Evolutionary conservation across 2,888 invertebrate species (phyloP).

Genomic region (Phyllotreta striolata): DNA sequence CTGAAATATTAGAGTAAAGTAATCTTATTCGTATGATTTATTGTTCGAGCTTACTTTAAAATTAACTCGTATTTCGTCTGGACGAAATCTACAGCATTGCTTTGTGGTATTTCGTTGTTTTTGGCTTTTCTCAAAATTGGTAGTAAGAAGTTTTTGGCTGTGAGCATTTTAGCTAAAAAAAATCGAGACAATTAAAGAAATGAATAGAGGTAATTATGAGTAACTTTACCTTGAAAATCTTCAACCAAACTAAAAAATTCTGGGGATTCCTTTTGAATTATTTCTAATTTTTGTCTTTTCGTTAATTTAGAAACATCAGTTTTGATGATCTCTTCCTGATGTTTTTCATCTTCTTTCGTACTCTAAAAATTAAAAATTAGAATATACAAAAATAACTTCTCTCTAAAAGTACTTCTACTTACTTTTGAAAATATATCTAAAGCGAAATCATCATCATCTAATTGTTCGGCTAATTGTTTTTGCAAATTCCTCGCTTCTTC

Average conservation of each 20-base stretch:
- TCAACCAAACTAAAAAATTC: constrained; percentile 81
- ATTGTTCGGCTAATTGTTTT: constrained; percentile 75
- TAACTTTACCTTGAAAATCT: constrained; percentile 74
- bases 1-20: constrained; percentile 63
- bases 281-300: constrained; percentile 76
- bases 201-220: not conserved
- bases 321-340: constrained; percentile 69
- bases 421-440: constrained; percentile 44
- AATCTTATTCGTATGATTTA: not conserved
- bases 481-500: constrained; percentile 85
- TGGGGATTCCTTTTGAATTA: constrained; percentile 86
- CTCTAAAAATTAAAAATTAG: constrained; percentile 46
- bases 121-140: constrained; percentile 74
- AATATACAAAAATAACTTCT: constrained; percentile 6
- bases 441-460: constrained; percentile 72
- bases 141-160: constrained; percentile 71
- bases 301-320: constrained; percentile 80
- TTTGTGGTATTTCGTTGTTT: constrained; percentile 69
- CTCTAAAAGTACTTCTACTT: constrained; percentile 15
- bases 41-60: constrained; percentile 60
- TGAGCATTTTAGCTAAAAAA: constrained; percentile 62
- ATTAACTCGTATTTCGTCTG: constrained; percentile 62
- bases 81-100: constrained; percentile 75
- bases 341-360: constrained; percentile 52
- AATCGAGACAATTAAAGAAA: constrained; percentile 4